Evolutionary conservation across 2,113 vertebrate species (phyloP), one percentile per base, ranked within the genome.

Genomic region (Pseudorasbora parva): DNA sequence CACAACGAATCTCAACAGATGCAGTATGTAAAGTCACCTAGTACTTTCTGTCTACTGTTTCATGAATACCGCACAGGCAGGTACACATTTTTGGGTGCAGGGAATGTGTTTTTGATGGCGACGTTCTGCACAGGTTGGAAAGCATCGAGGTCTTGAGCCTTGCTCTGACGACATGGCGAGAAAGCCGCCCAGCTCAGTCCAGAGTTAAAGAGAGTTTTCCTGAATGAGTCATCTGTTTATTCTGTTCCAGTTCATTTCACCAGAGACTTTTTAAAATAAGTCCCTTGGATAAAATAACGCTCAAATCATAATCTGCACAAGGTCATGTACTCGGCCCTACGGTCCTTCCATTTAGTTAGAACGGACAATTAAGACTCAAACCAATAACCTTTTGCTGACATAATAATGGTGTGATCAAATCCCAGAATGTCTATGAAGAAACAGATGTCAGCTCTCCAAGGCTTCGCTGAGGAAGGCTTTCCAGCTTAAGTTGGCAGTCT

Each of bases 171-270:
- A 23, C 80, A 76, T 23, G 30, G 59, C 45, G 83, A 85, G 86
- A 87, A 85, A 37, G 51, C 71, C 30, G 27, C 64, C 51, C 59
- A 33, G 76, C 69, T 85, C 71, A 43, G 30, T 83, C 19, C 69
- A 60, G 59, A 85, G 81, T 82, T 85, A 87, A 84, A 81, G 81
- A 78, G 81, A 85, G 57, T 86, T 82, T 88, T 82, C 83, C 77
- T 88, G 68, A 71, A 82, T 83, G 87, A 86, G 57, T 86, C 85
- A 86, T 86, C 41, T 82, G 82, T 85, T 86, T 86, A 82, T 69
- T 79, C 76, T 69, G 79, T 85, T 88, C 82, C 85, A 88, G 60
- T 71, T 84, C 74, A 76, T 88, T 82, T 86, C 75, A 81, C 49
- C 15, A 4, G 80, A 88, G 83, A 82, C 71, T 60, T 69, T 51